Evolutionary conservation across 2,797 vertebrate species (phyloP), one percentile per base, ranked within the genome.

Genomic region (Melanotaenia trifasciata): DNA sequence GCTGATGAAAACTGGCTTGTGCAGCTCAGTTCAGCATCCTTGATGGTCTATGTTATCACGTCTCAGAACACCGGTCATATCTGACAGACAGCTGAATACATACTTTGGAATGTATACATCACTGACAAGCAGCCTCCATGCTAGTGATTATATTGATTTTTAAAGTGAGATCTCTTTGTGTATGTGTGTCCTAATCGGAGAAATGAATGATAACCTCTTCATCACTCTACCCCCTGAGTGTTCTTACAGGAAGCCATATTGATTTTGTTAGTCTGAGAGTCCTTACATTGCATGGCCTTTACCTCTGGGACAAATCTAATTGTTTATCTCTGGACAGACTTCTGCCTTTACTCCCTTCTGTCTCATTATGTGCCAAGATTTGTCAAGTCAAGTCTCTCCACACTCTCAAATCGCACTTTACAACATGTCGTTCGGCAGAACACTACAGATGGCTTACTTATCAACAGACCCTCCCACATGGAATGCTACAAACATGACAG

Each of bases 321-420:
- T 96, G 94, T 96, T 96, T 95, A 95, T 95, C 94, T 94, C 94
- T 95, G 94, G 94, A 95, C 94, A 94, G 93, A 93, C 94, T 95
- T 93, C 93, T 95, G 93, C 90, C 88, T 94, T 94, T 92, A 93
- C 93, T 94, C 94, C 94, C 94, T 95, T 94, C 94, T 95, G 94
- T 94, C 95, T 95, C 92, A 93, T 95, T 95, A 95, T 92, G 92
- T 94, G 95, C 94, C 95, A 96, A 95, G 93, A 95, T 95, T 94
- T 95, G 94, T 95, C 94, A 94, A 95, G 95, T 95, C 93, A 94
- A 95, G 92, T 94, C 94, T 94, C 93, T 88, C 91, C 93, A 95
- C 94, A 94, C 93, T 94, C 93, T 92, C 89, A 89, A 94, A 94
- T 94, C 93, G 90, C 93, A 86, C 92, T 94, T 94, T 93, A 94